These are phyloP conservation scores for Cantharis nigra DNA, from an alignment of 2,888 invertebrate genomes.

Conservation along the genomic window DNA sequence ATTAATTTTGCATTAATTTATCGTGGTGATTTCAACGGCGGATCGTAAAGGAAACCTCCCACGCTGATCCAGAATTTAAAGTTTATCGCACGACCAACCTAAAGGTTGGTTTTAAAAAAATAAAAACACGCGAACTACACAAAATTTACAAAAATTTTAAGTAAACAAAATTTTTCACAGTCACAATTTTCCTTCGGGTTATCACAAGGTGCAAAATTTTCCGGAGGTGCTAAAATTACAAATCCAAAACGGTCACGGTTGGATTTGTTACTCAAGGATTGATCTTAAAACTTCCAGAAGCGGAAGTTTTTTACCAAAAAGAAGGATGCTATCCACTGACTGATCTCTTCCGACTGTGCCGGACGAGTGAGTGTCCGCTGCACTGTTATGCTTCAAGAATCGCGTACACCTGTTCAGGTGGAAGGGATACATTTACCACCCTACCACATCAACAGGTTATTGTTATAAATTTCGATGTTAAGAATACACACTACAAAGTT, in stretches of 20 bases:
- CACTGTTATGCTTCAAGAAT: constrained; percentile 58
- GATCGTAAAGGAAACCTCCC: constrained; percentile 28
- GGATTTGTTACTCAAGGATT: constrained; percentile 3
- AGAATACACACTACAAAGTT: not conserved
- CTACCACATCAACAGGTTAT: constrained; percentile 51
- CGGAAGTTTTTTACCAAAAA: constrained; percentile 23
- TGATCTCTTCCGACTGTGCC: constrained; percentile 56
- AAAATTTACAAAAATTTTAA: not conserved
- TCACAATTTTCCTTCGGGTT: not conserved
- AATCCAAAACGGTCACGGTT: constrained; percentile 22
- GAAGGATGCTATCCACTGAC: constrained; percentile 38
- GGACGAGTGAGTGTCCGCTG: constrained; percentile 56
- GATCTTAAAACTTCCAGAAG: constrained; percentile 6
- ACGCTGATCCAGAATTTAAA: constrained; percentile 7
- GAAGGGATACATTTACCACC: constrained; percentile 47
- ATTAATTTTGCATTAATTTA: constrained; percentile 29
- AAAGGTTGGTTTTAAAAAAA: constrained; percentile 6
- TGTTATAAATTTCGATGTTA: constrained; percentile 43
- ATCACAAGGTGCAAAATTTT: not conserved
- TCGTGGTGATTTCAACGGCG: constrained; percentile 29
- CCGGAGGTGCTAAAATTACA: constrained; percentile 10
- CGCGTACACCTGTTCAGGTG: constrained; percentile 56
- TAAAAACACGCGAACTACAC: not conserved
- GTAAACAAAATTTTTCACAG: not conserved
- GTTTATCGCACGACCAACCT: constrained; percentile 8